Conservation (phyloP, 2,113 vertebrate genomes). For the Catharus bicknelli region DNA sequence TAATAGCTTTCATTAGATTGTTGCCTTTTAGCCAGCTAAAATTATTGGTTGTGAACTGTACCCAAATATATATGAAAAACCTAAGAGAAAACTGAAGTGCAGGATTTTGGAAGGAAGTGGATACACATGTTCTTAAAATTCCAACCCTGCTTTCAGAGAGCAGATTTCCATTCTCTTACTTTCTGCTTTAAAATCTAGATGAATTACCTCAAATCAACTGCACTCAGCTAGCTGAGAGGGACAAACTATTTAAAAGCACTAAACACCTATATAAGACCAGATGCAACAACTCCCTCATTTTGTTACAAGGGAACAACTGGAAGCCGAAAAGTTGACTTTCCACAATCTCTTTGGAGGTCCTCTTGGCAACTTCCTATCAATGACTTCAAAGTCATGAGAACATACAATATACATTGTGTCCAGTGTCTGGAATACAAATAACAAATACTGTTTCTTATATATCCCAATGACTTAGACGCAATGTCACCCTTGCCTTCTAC, state of each 20-base stretch:
- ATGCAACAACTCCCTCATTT: not conserved
- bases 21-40: not conserved
- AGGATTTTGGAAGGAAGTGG: not conserved
- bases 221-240: not conserved
- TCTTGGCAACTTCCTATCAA: not conserved
- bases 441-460: not conserved
- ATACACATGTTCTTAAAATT: accelerated
- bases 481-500: not conserved
- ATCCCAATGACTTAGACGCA: not conserved
- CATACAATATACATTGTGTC: not conserved
- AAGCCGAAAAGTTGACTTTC: not conserved
- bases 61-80: not conserved
- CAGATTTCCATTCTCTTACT: not conserved
- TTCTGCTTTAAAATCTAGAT: not conserved
- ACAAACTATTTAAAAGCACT: not conserved
- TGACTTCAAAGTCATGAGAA: not conserved
- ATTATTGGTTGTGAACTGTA: not conserved
- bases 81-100: not conserved
- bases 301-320: not conserved
- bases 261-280: not conserved
- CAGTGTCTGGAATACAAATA: not conserved
- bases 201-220: not conserved
- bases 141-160: not conserved
- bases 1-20: not conserved
- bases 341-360: not conserved